Evolutionary conservation across 2,797 vertebrate genomes (phyloP), one percentile per base, ranked within the genome.

Genomic region (Coendou prehensilis): DNA sequence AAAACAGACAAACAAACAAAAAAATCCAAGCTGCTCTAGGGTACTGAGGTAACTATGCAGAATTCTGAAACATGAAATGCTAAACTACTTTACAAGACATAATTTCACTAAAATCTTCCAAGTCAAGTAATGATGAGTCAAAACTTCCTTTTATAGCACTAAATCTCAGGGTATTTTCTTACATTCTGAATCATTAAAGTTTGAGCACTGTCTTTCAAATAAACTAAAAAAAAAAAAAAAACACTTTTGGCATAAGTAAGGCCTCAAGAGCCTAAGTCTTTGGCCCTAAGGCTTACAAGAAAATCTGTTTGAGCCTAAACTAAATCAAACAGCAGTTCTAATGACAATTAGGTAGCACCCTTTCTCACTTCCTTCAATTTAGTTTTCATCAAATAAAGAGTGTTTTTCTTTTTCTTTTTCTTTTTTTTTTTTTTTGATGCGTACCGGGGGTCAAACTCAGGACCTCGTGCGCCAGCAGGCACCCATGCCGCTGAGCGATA

Each of bases 341-440:
- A 75, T 75, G 45, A 96, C 84, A 95, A 93, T 83, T 73, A 69
- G 54, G 54, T 76, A 88, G 82, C 9, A 71, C 11, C 23, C 15
- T 86, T 95, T 95, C 56, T 95, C 56, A 95, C 92, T 89, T 93
- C 61, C 75, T 97, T 96, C 83, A 86, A 92, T 95, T 83, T 91
- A 67, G 78, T 94, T 95, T 76, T 93, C 88, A 95, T 88, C 45
- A 89, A 94, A 91, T 79, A 83, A 93, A 96, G 91, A 78, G 37
- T 63, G 75, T 76, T 96, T 86, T 52, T 11, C 30, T 88, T 91
- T 41, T 41, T 41, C 37, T 41, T 41, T 41, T 41, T 41, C 2
- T 41, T 41, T 41, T 41, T 41, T 41, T 41, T 41, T 41, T 41
- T 41, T 41, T 41, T 41, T 41, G 37, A 41, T 41, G 37, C 37